phyloP scores from a whole-genome alignment of 2,888 invertebrate species.

The Calameuta idolon region DNA sequence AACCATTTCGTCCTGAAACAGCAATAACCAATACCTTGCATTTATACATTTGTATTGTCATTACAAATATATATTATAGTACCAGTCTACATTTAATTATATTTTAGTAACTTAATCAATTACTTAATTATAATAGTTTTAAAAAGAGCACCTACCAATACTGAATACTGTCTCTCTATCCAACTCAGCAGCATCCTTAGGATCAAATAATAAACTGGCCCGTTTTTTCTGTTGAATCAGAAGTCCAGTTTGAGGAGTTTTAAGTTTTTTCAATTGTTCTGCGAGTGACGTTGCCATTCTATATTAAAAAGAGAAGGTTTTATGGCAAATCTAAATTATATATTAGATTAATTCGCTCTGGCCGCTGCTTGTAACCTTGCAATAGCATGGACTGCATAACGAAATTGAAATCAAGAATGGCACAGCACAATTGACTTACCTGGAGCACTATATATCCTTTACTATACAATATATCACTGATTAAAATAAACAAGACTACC shows the following conservation, averaged over 20 bases:
- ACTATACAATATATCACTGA: background rate
- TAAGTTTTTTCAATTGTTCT: slow-evolving; percentile 81
- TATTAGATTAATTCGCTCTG: background rate
- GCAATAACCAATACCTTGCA: background rate
- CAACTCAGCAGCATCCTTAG: slow-evolving; percentile 88
- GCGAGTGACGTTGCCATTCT: slow-evolving; percentile 79
- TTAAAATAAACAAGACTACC: background rate
- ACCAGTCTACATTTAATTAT: background rate
- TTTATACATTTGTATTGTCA: background rate
- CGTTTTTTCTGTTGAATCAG: slow-evolving; percentile 77
- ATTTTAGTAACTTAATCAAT: background rate
- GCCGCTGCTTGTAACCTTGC: background rate
- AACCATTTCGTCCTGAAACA: slow-evolving; percentile 77
- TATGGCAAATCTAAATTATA: background rate
- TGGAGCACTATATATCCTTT: background rate
- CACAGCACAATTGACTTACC: background rate
- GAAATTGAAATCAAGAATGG: background rate
- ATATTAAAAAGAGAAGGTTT: background rate
- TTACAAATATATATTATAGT: background rate
- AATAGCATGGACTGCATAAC: background rate
- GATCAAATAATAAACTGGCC: slow-evolving; percentile 89
- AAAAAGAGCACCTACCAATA: slow-evolving; percentile 73
- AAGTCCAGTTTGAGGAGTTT: slow-evolving; percentile 80
- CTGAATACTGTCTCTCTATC: slow-evolving; percentile 87
- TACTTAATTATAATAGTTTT: slow-evolving; percentile 8